Base-by-base conservation (phyloP, 2,797 vertebrate species). In the Paratrypauchen microcephalus region DNA sequence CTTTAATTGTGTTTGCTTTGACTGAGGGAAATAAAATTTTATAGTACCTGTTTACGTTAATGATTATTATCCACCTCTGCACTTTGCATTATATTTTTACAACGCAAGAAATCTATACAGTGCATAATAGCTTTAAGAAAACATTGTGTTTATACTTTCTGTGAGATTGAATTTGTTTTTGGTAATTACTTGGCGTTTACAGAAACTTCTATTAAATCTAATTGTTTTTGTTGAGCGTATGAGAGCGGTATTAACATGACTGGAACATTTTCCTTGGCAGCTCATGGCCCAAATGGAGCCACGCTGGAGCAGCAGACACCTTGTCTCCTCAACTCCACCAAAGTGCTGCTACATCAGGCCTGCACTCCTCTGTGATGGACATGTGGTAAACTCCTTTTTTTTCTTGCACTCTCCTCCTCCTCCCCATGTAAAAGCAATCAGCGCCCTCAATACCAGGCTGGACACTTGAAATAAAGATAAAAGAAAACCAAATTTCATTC, bases 271-370 rank as follows among this genome's bases (percentile, higher is more conserved):
- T 47, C 45, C 26, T 26, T 65, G 24, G 45, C 62, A 48, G 62
- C 45, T 16, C 62, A 28, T 8, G 45, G 23, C 45, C 62, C 41
- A 65, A 18, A 50, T 65, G 26, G 62, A 65, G 61, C n/a, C 39
- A 47, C 39, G 36, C 13, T 24, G n/a, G 36, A 45, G 61, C 59
- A 61, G 59, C 61, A 63, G 62, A 65, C 67, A 6, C 72, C 69
- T 73, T 56, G 39, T 72, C 73, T 69, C 45, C 70, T 48, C 48
- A 18, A 19, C 69, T 72, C 72, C 68, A 55, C 82, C 71, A 72
- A 81, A 83, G 78, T 75, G 66, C 41, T 71, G 59, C 77, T 80
- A 67, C 70, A 77, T 80, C 65, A 67, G 65, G 68, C 66, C 76
- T 74, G 68, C 63, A 77, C 75, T 59, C 71, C 76, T 82, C 52